Conservation (phyloP, 2,888 invertebrate species). For the Antheraea assamensis region DNA sequence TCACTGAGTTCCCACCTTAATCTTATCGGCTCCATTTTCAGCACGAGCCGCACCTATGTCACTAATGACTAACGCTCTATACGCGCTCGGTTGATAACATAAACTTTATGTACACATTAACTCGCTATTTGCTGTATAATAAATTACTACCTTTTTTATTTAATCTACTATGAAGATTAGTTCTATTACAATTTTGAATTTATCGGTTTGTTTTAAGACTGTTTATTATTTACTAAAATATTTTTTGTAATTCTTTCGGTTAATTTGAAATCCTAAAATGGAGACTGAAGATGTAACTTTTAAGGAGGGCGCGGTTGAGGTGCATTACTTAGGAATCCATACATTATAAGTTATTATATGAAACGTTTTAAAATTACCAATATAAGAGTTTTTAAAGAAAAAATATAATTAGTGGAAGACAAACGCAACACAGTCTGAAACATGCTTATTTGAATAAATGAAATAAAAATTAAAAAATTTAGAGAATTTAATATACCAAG, state of each 20-base stretch:
- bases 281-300: not conserved
- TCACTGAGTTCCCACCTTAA: constrained; percentile 20
- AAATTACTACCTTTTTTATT: constrained; percentile 11
- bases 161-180: not conserved
- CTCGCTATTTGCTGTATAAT: constrained; percentile 21
- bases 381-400: too few species aligned
- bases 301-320: not conserved
- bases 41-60: constrained; percentile 61
- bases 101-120: constrained; percentile 20
- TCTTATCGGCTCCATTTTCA: constrained; percentile 59
- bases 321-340: not conserved
- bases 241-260: not conserved
- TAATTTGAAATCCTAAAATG: not conserved
- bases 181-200: not conserved
- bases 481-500: constrained; percentile 1
- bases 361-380: too few species aligned
- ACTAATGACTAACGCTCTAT: constrained; percentile 60
- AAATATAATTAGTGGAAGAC: too few species aligned
- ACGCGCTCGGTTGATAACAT: constrained; percentile 19
- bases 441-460: not conserved
- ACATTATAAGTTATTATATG: too few species aligned
- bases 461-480: not conserved
- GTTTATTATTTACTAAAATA: not conserved
- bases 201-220: not conserved
- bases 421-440: not conserved